A percentile compares a stretch with the other conserved stretches of the same genome.
These are phyloP conservation scores for Ephestia elutella DNA, from an alignment of 1,140 invertebrate species.

Conservation along the genomic window DNA sequence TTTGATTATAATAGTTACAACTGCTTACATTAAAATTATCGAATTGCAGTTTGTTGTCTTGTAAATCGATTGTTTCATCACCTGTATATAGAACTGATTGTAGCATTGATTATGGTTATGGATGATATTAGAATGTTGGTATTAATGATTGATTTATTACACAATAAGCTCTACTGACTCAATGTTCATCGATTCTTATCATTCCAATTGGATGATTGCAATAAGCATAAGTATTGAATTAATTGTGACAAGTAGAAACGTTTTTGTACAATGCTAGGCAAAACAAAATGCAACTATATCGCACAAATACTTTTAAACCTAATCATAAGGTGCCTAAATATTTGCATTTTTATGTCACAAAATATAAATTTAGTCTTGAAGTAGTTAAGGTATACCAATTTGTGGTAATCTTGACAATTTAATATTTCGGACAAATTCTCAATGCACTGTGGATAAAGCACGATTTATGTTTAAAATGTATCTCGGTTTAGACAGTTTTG, in stretches of 20 bases:
- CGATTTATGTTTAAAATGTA: conserved; percentile 29
- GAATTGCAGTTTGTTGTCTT: conserved; percentile 14
- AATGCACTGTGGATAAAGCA: conserved; percentile 52
- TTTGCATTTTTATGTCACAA: conserved; percentile 56
- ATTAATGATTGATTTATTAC: conserved; percentile 24
- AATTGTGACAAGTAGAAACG: conserved; percentile 20
- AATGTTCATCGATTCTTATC: conserved; percentile 37
- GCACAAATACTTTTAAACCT: conserved; percentile 49
- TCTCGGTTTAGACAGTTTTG: not conserved
- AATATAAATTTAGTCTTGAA: conserved; percentile 16
- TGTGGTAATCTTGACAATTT: not conserved
- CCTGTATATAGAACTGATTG: conserved; percentile 46
- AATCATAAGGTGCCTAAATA: conserved; percentile 46
- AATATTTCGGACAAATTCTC: conserved; percentile 18
- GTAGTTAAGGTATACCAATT: not conserved
- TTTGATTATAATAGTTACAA: conserved; percentile 19
- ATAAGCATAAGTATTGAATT: conserved; percentile 15
- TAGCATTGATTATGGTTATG: conserved; percentile 33
- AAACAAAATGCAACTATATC: conserved; percentile 34
- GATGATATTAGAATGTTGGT: conserved; percentile 50
- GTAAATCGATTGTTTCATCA: conserved; percentile 24
- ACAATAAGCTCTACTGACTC: conserved; percentile 27
- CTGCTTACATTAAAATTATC: conserved; percentile 12
- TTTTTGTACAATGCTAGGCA: conserved; percentile 10
- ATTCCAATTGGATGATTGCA: conserved; percentile 48